phyloP scores from a whole-genome alignment of 2,113 vertebrate species.

The Neodontobutis hainanensis region DNA sequence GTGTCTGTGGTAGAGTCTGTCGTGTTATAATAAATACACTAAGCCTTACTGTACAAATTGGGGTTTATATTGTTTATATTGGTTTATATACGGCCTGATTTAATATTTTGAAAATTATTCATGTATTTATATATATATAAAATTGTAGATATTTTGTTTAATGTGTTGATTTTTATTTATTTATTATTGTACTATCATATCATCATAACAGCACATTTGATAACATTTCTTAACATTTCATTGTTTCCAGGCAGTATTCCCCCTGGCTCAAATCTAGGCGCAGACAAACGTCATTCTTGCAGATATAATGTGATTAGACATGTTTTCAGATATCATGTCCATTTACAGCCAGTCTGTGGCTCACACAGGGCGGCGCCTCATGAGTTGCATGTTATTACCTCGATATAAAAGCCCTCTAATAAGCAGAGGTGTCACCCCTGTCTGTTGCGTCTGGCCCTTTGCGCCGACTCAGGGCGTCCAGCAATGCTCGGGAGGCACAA shows the following conservation, averaged over 20 bases:
- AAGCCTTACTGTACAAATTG: too few relatives aligned
- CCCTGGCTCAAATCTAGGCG: conserved; percentile 13
- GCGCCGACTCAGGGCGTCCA: conserved; percentile 45
- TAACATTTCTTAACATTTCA: neutral
- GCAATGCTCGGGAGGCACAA: conserved; percentile 67
- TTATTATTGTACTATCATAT: too few relatives aligned
- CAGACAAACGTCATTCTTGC: conserved; percentile 1
- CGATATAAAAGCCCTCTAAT: conserved; percentile 52
- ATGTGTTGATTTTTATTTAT: too few relatives aligned
- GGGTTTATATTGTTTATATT: too few relatives aligned
- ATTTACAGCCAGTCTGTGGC: conserved; percentile 28
- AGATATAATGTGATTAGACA: neutral
- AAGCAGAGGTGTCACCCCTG: conserved; percentile 54
- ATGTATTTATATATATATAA: too few relatives aligned
- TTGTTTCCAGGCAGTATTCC: neutral
- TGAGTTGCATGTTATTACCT: conserved; percentile 14
- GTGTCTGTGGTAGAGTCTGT: too few relatives aligned
- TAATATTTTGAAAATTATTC: too few relatives aligned
- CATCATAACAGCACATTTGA: neutral
- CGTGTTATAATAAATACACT: too few relatives aligned
- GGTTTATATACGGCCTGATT: too few relatives aligned
- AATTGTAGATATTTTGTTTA: too few relatives aligned
- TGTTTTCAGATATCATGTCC: conserved; percentile 27
- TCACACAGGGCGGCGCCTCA: conserved; percentile 16
- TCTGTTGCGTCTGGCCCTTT: conserved; percentile 52